A percentile compares a stretch with the other conserved stretches of the same genome.
These are phyloP conservation scores for Hormaphis cornu DNA, from an alignment of 1,140 invertebrate species.

Conservation along the genomic window DNA sequence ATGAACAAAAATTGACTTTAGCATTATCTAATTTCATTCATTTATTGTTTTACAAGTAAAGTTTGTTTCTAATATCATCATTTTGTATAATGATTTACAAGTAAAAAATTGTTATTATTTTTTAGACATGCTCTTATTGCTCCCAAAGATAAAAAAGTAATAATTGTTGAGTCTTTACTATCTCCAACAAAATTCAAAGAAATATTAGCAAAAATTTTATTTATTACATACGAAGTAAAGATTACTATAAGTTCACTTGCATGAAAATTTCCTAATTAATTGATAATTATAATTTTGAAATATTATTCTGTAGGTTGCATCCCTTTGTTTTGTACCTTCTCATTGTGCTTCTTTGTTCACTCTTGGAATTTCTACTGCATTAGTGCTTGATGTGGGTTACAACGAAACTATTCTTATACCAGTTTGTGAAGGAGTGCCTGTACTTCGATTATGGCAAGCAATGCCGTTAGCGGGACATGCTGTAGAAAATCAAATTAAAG, in stretches of 20 bases:
- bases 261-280: too few species aligned
- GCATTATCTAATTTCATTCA: constrained; percentile 72
- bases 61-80: constrained; percentile 11
- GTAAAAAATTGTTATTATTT: constrained; percentile 27
- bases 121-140: constrained; percentile 75
- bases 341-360: constrained; percentile 71
- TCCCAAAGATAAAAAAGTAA: constrained; percentile 82
- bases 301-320: constrained; percentile 47
- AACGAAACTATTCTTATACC: constrained; percentile 71
- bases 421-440: constrained; percentile 71
- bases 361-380: constrained; percentile 62
- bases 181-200: constrained; percentile 71
- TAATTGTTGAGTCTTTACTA: constrained; percentile 82
- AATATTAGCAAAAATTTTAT: constrained; percentile 81
- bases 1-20: constrained; percentile 74
- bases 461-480: constrained; percentile 59
- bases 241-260: too few species aligned
- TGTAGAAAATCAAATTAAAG: constrained; percentile 46
- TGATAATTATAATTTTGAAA: neutral
- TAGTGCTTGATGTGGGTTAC: constrained; percentile 82
- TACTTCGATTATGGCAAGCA: constrained; percentile 69
- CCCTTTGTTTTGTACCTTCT: constrained; percentile 61
- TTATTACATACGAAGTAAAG: constrained; percentile 83
- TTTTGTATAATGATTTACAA: neutral
- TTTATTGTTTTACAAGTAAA: constrained; percentile 75